Base-by-base conservation (phyloP, 2,888 invertebrate species). In the Apamea crenata region DNA sequence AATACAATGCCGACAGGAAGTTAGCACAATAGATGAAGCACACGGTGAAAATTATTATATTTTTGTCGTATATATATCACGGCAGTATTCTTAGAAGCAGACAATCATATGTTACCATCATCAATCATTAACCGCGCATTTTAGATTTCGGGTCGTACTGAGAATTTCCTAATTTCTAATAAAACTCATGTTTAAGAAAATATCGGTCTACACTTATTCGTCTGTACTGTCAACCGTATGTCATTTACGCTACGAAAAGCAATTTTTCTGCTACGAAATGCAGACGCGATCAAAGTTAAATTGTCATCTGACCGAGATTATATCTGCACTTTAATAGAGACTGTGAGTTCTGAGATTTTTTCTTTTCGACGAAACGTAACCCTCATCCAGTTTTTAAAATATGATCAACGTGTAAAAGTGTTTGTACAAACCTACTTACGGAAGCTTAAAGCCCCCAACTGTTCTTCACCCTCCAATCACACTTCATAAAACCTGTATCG, bases 401-500 rank as follows among this genome's bases (percentile, higher is more conserved):
- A 56, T 53, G 21, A 53, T 25, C 21, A 3, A 56, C 53, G 1
- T 56, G 53, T 56, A 56, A 10, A 25, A 25, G 53, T 25, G 53
- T 25, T 56, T 56, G 10, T 25, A 56, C 53, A 25, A 56, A 53
- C 25, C 56, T n/a, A 12, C 12, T n/a, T 12, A n/a, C n/a, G n/a
- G 5, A 59, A 59, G n/a, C n/a, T 65, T 61, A n/a, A 44, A 32
- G 44, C 40, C 66, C 65, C 50, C 59, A 36, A 61, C 50, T n/a
- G 72, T 72, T n/a, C 18, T 8, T 12, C 29, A 25, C n/a, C 32
- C 63, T n/a, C n/a, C 47, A 50, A 77, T 53, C 68, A 68, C 53
- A 68, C 53, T 56, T 36, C 68, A 63, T 79, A 79, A 80, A 81
- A 56, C 84, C 68, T 68, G 36, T 63, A 56, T n/a, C 40, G 66